A percentile compares a stretch with the other conserved stretches of the same genome.
phyloP scores from a whole-genome alignment of 64 coral and sea anemone species.

The Montipora sp. region DNA sequence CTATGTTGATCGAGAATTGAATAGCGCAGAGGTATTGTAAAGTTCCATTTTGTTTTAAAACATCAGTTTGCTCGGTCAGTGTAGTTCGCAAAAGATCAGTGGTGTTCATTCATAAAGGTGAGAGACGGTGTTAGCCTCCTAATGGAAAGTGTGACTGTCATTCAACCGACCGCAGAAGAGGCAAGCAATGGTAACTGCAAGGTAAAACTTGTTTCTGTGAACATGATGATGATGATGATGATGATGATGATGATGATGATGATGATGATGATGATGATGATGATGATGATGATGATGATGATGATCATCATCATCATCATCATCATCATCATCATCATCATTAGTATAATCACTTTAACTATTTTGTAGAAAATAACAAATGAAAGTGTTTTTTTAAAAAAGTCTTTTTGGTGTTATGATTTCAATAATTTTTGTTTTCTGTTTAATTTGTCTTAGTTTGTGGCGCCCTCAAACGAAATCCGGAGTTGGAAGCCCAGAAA shows the following conservation, averaged over 20 bases:
- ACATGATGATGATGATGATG: too few species aligned
- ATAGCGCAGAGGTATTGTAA: neutral
- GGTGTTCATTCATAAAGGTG: neutral
- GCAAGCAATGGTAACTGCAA: neutral
- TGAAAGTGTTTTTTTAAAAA: neutral
- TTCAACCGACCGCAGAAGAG: neutral
- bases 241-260: too few species aligned
- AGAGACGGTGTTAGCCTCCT: too few species aligned
- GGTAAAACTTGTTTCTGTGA: neutral
- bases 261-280: too few species aligned
- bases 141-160: neutral
- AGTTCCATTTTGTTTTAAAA: neutral
- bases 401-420: neutral
- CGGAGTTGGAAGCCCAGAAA: neutral
- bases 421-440: neutral
- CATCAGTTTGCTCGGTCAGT: neutral
- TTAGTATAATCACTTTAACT: too few species aligned
- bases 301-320: too few species aligned
- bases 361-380: neutral
- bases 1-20: neutral
- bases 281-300: too few species aligned
- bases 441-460: neutral
- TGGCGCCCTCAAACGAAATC: neutral
- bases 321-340: too few species aligned
- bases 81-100: neutral